Evolutionary conservation across 2,113 vertebrate species (phyloP), one percentile per base, ranked within the genome.

Genomic region (Anoplopoma fimbria): DNA sequence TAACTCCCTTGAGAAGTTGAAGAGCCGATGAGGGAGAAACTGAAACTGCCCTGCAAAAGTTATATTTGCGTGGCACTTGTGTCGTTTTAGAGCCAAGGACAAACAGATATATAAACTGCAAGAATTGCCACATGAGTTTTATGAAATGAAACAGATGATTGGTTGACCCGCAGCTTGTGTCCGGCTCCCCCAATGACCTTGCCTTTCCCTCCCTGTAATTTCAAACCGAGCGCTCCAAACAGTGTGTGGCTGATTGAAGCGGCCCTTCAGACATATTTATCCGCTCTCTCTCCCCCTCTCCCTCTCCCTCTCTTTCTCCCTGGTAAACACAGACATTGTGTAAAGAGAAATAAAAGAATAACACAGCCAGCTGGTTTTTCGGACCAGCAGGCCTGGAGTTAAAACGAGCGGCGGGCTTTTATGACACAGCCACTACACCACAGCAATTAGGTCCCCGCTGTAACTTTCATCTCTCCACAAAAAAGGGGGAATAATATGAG

Each of bases 401-500:
- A 86, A 94, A 93, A 91, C 65, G 80, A 90, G 90, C 87, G 82
- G 83, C 87, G 4, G 88, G 79, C 83, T 93, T 94, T 95, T 91
- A 92, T 82, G 91, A 92, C 79, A 75, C 88, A 87, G 93, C 89
- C 90, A 63, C 93, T 82, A 77, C 91, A 93, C 94, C 94, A 69
- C 93, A 93, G 93, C 92, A 95, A 94, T 96, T 94, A 95, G 94
- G 92, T 84, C 91, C 87, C 87, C 36, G 88, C 92, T 80, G 90
- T 82, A 90, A 94, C 93, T 94, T 95, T 94, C 92, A 95, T 95
- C 91, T 92, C 58, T 65, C 93, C 91, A 94, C 92, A 93, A 94
- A 87, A 94, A 94, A 91, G 88, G 45, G 86, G 82, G 68, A 78
- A 89, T 83, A 90, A 88, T 83, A 68, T 31, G 76, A 80, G 85